Conservation (phyloP, 2,113 vertebrate species). For the Pachypanchax playfairii region DNA sequence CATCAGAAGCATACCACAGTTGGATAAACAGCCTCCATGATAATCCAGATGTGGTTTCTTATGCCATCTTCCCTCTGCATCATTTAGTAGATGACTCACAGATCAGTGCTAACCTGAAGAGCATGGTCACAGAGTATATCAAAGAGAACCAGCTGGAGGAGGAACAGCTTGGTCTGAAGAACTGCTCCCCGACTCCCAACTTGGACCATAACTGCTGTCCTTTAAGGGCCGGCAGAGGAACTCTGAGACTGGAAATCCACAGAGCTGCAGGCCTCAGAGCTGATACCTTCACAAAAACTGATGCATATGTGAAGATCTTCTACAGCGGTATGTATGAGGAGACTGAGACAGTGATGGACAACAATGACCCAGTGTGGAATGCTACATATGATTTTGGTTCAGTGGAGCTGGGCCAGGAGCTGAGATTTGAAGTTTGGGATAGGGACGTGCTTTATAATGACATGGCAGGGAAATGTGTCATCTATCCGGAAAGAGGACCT, state of each 20-base stretch:
- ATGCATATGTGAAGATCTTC: conserved; percentile 80
- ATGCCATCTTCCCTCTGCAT: conserved; percentile 78
- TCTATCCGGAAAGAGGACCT: conserved; percentile 73
- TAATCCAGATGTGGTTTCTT: conserved; percentile 77
- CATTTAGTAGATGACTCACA: conserved; percentile 71
- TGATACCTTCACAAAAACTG: conserved; percentile 75
- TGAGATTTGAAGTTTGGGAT: conserved; percentile 82
- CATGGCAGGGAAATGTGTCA: conserved; percentile 63
- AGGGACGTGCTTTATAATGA: conserved; percentile 77
- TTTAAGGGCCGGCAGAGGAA: conserved; percentile 68
- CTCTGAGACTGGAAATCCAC: conserved; percentile 66
- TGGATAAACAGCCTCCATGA: conserved; percentile 79
- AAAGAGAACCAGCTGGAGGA: conserved; percentile 70
- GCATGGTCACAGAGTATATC: conserved; percentile 68
- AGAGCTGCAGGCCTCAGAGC: conserved; percentile 70
- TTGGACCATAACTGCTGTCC: conserved; percentile 82
- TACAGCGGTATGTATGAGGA: conserved; percentile 74
- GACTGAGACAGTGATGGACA: conserved; percentile 69
- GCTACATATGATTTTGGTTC: conserved; percentile 69
- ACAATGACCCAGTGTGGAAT: conserved; percentile 80
- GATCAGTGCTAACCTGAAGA: conserved; percentile 69
- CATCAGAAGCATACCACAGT: conserved; percentile 68
- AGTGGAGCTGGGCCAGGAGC: conserved; percentile 72
- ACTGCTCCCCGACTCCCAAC: conserved; percentile 71
- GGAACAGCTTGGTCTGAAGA: conserved; percentile 45